Evolutionary conservation across 1,140 invertebrate genomes (phyloP).

Genomic region (honey bee (Apis mellifera)): DNA sequence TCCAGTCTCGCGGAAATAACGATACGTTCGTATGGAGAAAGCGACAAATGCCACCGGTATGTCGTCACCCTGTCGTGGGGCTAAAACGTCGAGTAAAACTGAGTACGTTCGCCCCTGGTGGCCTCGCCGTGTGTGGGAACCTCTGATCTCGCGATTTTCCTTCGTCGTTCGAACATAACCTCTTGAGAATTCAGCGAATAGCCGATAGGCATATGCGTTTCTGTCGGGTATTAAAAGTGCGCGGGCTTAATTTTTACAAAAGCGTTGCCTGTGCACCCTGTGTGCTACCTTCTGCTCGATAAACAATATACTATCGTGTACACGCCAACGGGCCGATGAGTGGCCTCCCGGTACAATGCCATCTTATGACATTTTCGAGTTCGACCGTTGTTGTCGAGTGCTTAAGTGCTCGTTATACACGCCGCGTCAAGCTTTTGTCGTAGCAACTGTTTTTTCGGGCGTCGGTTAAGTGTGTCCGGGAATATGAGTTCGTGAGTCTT

Average conservation of each 20-base stretch:
- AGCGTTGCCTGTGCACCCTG: conserved; percentile 54
- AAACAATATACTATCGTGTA: conserved; percentile 80
- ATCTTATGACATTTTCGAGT: conserved; percentile 78
- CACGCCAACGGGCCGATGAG: conserved; percentile 78
- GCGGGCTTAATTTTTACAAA: conserved; percentile 66
- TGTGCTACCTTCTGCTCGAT: conserved; percentile 67
- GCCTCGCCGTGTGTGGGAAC: conserved; percentile 74
- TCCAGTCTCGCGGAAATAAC: conserved; percentile 77
- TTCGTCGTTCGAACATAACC: conserved; percentile 30
- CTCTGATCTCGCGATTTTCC: conserved; percentile 45
- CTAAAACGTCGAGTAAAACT: neutral
- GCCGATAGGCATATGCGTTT: conserved; percentile 48
- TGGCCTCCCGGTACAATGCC: conserved; percentile 72
- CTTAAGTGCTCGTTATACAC: conserved; percentile 75
- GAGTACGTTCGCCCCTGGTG: conserved; percentile 64
- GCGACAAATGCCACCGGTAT: conserved; percentile 23
- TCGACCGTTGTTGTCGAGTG: conserved; percentile 70
- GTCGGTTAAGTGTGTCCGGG: conserved; percentile 39
- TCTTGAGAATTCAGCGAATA: conserved; percentile 54
- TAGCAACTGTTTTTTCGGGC: conserved; percentile 66
- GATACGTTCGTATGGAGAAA: conserved; percentile 66
- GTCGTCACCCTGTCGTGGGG: conserved; percentile 48
- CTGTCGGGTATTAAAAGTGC: conserved; percentile 21
- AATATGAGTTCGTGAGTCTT: neutral
- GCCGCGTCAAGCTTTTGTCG: conserved; percentile 59